These are phyloP conservation scores for Microctonus hyperodae DNA, from an alignment of 2,888 invertebrate genomes.

Conservation along the genomic window DNA sequence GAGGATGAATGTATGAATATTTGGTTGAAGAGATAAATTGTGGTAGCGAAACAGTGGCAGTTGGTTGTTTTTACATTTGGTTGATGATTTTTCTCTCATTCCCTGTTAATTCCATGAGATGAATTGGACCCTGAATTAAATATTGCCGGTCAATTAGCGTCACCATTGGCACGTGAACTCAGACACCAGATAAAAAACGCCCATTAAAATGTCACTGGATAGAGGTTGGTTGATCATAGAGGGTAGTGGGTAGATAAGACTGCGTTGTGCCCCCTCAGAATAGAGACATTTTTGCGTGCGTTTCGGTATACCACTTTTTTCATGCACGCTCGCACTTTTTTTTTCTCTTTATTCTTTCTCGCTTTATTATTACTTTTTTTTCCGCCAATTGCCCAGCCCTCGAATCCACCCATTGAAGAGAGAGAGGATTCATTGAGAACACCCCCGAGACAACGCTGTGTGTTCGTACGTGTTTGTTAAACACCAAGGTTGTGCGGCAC, in stretches of 20 bases:
- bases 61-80: neutral
- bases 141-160: neutral
- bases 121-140: neutral
- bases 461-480: constrained; percentile 5
- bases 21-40: neutral
- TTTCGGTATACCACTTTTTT: constrained; percentile 9
- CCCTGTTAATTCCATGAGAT: neutral
- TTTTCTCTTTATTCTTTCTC: constrained; percentile 1
- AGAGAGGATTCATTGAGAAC: neutral
- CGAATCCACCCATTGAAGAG: neutral
- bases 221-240: constrained; percentile 17
- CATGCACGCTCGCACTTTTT: neutral
- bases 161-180: constrained; percentile 8
- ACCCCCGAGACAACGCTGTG: neutral
- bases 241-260: constrained; percentile 10
- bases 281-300: neutral
- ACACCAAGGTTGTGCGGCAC: constrained; percentile 2
- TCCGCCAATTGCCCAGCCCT: constrained; percentile 4
- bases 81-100: neutral
- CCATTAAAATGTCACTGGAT: neutral
- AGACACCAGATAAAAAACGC: constrained; percentile 9
- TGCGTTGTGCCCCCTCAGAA: constrained; percentile 23
- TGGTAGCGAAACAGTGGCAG: neutral
- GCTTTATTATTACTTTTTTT: constrained; percentile 11
- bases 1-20: neutral